Base-by-base conservation (phyloP, 1,140 invertebrate species). In the Brachionus calyciflorus region DNA sequence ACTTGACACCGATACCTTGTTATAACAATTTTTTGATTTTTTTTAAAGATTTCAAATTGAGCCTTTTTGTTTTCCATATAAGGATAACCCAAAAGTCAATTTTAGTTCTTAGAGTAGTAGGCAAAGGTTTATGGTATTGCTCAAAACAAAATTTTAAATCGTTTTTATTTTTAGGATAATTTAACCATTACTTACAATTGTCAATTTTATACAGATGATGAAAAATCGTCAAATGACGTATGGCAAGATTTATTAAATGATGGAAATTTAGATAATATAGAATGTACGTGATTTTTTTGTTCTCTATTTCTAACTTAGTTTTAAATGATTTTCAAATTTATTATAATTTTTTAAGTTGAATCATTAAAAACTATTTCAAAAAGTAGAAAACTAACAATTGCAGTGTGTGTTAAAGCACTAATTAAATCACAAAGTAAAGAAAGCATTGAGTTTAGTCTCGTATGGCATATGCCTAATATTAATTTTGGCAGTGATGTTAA, bases 391-490 rank as follows among this genome's bases (percentile, higher is more conserved):
- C 68, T 83, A 21, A 85, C 81, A 12, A 78, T 79, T 53, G 83
- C 82, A 77, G 81, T 87, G 19, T 85, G 85, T 82, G 77, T 81
- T n/a, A 77, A 80, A 76, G 79, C 79, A 48, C 78, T 51, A 57
- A 81, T 92, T 0, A 85, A 87, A 77, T 83, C 88, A 0, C 85
- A 87, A 14, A 81, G 82, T 60, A 83, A 79, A 17, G 84, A 87
- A 40, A 82, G 87, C 12, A 82, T 91, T 40, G 90, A 92, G 80
- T 91, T 93, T 81, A 88, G 88, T 80, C 86, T 95, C 5, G 89
- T 88, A 3, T 94, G 93, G 93, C 90, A 94, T 82, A 93, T 93
- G 91, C 92, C 92, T 28, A 86, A 89, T 78, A 89, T 94, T 78
- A 87, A 90, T 81, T 94, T 93, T 83, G 88, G 21, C 4, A 10